phyloP scores from a whole-genome alignment of 2,113 vertebrate species.

The Lethenteron reissneri region DNA sequence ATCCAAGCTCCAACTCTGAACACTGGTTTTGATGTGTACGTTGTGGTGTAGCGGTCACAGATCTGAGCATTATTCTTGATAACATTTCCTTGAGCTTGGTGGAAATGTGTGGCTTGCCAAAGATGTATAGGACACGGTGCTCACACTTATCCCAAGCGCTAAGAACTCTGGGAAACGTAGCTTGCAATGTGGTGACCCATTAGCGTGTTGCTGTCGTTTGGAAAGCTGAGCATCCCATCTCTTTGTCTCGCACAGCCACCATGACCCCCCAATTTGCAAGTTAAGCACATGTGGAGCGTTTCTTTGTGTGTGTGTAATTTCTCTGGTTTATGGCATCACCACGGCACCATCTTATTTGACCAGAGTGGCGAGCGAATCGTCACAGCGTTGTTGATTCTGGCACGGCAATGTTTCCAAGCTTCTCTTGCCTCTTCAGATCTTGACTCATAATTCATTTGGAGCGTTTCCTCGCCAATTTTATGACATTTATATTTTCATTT shows the following conservation, averaged over 20 bases:
- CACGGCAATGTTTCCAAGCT: neutral
- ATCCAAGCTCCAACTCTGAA: no score
- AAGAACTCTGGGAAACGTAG: neutral
- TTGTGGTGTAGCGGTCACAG: no score
- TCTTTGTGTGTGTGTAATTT: neutral
- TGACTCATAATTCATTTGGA: neutral
- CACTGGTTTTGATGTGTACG: no score
- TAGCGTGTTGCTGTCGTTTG: neutral
- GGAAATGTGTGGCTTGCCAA: no score
- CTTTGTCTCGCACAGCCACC: neutral
- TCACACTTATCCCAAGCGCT: neutral
- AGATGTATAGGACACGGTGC: neutral
- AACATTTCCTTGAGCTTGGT: no score
- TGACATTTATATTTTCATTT: no score
- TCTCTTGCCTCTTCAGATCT: slow-evolving; percentile 1
- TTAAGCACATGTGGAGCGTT: neutral
- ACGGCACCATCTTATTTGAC: neutral
- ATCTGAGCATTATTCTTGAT: no score
- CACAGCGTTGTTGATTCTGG: neutral
- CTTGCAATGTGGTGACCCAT: neutral
- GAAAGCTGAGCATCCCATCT: neutral
- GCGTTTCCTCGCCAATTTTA: no score
- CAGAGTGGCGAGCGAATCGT: neutral
- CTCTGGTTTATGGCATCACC: neutral
- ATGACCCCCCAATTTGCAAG: neutral